phyloP scores from a whole-genome alignment of 2,888 invertebrate species.

The Andricus quercusramuli region DNA sequence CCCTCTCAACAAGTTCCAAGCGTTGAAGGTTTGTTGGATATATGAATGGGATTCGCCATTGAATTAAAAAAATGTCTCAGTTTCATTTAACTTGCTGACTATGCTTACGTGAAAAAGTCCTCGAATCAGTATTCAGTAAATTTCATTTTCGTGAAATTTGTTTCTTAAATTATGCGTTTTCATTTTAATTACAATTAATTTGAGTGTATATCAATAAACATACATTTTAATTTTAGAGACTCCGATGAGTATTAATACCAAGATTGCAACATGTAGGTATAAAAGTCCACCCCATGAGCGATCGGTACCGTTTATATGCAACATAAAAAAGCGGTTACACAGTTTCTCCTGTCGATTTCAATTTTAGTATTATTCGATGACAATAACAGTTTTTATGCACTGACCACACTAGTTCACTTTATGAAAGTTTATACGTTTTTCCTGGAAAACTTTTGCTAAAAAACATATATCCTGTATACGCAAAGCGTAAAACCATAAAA shows the following conservation, averaged over 20 bases:
- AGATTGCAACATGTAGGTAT: background rate
- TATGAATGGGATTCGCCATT: constrained; percentile 29
- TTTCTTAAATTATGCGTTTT: background rate
- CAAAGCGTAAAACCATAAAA: no score
- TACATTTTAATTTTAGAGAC: background rate
- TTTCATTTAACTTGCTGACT: constrained; percentile 17
- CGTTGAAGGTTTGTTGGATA: constrained; percentile 28
- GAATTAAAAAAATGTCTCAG: constrained; percentile 39
- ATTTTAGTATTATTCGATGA: background rate
- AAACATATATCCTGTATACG: no score
- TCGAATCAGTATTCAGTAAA: background rate
- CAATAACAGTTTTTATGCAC: background rate
- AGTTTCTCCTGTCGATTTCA: constrained; percentile 8
- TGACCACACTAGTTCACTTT: background rate
- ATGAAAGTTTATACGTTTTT: background rate
- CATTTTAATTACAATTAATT: background rate
- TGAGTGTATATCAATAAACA: background rate
- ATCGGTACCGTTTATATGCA: background rate
- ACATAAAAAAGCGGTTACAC: constrained; percentile 9
- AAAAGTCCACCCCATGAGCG: background rate
- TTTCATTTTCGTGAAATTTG: background rate
- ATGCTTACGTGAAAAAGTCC: constrained; percentile 1
- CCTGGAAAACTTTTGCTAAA: no score
- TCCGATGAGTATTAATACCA: background rate
- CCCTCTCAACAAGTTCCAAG: constrained; percentile 34